A percentile compares a stretch with the other conserved stretches of the same genome.
Conservation (phyloP, 2,888 invertebrate genomes). For the Oscheius sp. region DNA sequence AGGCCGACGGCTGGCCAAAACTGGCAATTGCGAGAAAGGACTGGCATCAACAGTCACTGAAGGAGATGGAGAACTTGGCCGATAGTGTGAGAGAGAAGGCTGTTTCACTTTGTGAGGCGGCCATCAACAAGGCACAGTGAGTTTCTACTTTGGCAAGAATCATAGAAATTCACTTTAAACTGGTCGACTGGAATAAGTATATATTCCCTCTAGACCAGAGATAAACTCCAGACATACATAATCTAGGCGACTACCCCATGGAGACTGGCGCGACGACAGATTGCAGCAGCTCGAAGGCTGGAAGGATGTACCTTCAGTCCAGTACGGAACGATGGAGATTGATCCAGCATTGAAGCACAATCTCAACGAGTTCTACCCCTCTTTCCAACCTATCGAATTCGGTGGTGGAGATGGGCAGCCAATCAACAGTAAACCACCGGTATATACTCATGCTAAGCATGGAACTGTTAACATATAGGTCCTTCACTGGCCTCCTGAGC, state of each 20-base stretch:
- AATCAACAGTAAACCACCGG: conserved; percentile 38
- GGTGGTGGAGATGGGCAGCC: background rate
- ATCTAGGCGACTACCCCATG: conserved; percentile 39
- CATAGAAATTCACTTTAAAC: no score
- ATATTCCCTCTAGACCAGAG: no score
- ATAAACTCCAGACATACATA: no score
- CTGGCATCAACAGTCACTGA: conserved; percentile 7
- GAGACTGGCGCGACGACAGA: conserved; percentile 50
- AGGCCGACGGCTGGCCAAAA: conserved; percentile 36
- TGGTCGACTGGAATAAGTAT: no score
- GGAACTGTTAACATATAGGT: conserved; percentile 22
- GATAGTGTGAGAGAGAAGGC: conserved; percentile 9
- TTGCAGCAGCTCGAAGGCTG: conserved; percentile 46
- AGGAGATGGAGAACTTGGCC: conserved; percentile 15
- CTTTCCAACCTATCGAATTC: conserved; percentile 31
- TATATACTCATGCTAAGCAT: background rate
- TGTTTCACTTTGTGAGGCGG: conserved; percentile 3
- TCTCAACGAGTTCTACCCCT: conserved; percentile 19
- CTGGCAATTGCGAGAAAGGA: conserved; percentile 12
- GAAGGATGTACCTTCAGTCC: conserved; percentile 50
- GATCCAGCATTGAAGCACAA: conserved; percentile 44
- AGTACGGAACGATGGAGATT: conserved; percentile 43
- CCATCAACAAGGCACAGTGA: conserved; percentile 28
- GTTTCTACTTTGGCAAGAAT: background rate
- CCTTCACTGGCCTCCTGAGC: conserved; percentile 54